phyloP scores from a whole-genome alignment of 1,140 invertebrate genomes.

The Apis dorsata region DNA sequence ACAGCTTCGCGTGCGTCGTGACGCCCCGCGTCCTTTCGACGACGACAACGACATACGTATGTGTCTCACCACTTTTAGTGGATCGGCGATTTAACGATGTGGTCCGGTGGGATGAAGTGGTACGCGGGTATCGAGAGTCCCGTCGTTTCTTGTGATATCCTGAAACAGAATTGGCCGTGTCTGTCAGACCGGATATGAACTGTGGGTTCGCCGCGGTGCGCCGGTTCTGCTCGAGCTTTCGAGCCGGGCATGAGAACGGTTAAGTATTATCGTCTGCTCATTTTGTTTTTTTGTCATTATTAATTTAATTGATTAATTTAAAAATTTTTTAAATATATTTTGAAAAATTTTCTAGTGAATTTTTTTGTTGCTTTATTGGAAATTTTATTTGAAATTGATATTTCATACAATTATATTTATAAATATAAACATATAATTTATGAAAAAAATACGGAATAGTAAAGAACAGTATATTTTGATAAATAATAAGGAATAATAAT shows the following conservation, averaged over 20 bases:
- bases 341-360: too few species aligned
- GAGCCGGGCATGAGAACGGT: neutral
- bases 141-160: slow-evolving; percentile 96
- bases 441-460: too few species aligned
- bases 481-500: too few species aligned
- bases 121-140: slow-evolving; percentile 93
- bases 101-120: slow-evolving; percentile 94
- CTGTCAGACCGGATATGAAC: slow-evolving; percentile 36
- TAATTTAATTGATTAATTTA: too few species aligned
- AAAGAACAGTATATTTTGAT: too few species aligned
- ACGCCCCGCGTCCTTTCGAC: slow-evolving; percentile 64
- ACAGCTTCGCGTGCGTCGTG: slow-evolving; percentile 65
- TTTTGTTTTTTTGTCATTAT: neutral
- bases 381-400: too few species aligned
- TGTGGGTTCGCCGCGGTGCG: neutral
- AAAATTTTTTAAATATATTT: too few species aligned
- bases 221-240: slow-evolving; percentile 2
- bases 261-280: neutral
- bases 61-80: slow-evolving; percentile 84
- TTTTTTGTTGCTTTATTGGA: too few species aligned
- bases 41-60: slow-evolving; percentile 69
- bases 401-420: too few species aligned
- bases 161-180: slow-evolving; percentile 80
- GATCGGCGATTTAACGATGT: slow-evolving; percentile 94
- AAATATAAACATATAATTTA: too few species aligned